Base-by-base conservation (phyloP, 2,888 invertebrate species). In the Spilosoma lubricipeda region DNA sequence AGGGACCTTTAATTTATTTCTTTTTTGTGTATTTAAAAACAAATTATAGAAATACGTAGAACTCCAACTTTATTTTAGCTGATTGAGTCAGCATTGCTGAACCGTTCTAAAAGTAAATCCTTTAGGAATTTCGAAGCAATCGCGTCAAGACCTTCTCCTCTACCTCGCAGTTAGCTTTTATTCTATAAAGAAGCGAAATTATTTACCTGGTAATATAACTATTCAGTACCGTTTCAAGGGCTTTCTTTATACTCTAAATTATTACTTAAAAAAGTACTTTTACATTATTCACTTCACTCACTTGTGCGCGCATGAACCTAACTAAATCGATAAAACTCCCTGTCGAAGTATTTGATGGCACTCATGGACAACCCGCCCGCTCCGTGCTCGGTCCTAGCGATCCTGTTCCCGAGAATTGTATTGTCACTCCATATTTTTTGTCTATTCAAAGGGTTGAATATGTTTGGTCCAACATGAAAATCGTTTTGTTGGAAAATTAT, bases 361-460 rank as follows among this genome's bases (percentile, higher is more conserved):
- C 74, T 85, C 81, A 80, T 73, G 66, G 73, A 52, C 74, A 78
- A 76, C 79, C 82, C 81, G 71, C 30, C 70, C 33, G 64, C 39
- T 56, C 67, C 76, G n/a, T n/a, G 69, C 73, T 23, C 77, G 77
- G 78, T 76, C 79, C 74, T 56, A 75, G 65, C 79, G 82, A 85
- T 84, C 84, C 75, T 76, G 76, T 59, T 76, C 59, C 48, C 80
- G 78, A 81, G 86, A 86, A 87, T 86, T 85, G 86, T 85, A 79
- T 84, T 87, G 88, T 88, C 87, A 87, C 81, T 84, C 78, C 81
- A 79, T 75, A 85, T 85, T 81, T 83, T 83, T 80, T 77, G 76
- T 76, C 73, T 70, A 78, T 84, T 85, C 82, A 86, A 85, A 85
- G 80, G 80, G 80, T 82, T 85, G 84, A 85, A 82, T 83, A 83